Evolutionary conservation across 64 coral and sea anemone genomes (phyloP).

Genomic region (Stichodactyla helianthus): DNA sequence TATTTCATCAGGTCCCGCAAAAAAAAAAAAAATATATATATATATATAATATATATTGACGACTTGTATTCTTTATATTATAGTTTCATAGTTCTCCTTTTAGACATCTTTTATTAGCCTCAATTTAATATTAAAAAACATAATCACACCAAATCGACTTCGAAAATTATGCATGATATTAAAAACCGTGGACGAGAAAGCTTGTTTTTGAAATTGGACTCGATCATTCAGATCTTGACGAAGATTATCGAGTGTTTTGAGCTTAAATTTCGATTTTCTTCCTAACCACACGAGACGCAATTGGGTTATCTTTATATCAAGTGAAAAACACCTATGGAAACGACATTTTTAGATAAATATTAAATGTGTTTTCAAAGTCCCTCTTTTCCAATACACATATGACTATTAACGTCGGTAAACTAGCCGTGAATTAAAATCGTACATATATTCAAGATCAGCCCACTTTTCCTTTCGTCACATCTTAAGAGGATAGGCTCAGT

Average conservation of each 20-base stretch:
- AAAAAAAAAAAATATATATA: too few species aligned
- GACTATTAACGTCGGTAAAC: not conserved
- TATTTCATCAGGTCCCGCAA: too few species aligned
- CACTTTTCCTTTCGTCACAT: not conserved
- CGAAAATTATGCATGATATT: not conserved
- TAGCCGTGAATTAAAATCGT: not conserved
- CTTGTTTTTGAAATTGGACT: not conserved
- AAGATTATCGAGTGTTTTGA: slow-evolving; percentile 5
- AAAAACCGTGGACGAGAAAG: not conserved
- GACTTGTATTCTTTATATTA: not conserved
- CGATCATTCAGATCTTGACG: not conserved
- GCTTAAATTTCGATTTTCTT: slow-evolving; percentile 5
- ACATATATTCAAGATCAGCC: too few species aligned
- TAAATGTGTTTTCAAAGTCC: not conserved
- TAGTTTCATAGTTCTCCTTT: not conserved
- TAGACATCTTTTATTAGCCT: not conserved
- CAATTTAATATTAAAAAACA: not conserved
- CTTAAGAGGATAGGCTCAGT: not conserved
- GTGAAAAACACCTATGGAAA: not conserved
- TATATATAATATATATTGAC: too few species aligned
- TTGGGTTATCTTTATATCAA: not conserved
- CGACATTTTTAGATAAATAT: not conserved
- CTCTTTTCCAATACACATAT: not conserved
- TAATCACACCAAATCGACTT: too few species aligned
- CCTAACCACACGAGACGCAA: not conserved